Percentiles rank a stretch among this genome's conserved stretches.
These are phyloP conservation scores for Dinocampus coccinellae DNA, from an alignment of 2,888 invertebrate species.

Conservation along the genomic window DNA sequence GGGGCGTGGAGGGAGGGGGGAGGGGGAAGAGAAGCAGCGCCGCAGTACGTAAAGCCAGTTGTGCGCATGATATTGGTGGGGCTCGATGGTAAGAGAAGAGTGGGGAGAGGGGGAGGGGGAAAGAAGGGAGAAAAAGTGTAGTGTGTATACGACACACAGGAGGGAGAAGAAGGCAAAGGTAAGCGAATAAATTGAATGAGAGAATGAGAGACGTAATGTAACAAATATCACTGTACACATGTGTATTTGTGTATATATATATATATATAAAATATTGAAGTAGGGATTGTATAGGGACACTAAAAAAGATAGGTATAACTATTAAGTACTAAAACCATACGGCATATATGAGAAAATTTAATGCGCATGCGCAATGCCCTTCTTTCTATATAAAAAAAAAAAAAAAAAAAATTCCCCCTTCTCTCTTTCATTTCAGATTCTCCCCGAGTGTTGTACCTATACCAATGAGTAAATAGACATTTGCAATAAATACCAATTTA, in stretches of 20 bases:
- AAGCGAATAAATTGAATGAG: not conserved
- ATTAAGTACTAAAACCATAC: not conserved
- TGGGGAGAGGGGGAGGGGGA: slow-evolving; percentile 53
- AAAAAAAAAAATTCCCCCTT: too few relatives aligned
- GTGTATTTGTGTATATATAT: not conserved
- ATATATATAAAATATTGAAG: not conserved
- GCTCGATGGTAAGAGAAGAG: too few relatives aligned
- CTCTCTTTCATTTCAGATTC: not conserved
- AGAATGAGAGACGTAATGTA: not conserved
- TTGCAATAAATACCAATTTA: too few relatives aligned
- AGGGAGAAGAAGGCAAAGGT: not conserved
- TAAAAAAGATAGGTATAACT: not conserved
- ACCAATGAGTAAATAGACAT: not conserved
- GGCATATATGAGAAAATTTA: slow-evolving; percentile 9
- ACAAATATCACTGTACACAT: not conserved
- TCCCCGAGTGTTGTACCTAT: slow-evolving; percentile 1
- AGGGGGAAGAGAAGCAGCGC: slow-evolving; percentile 30
- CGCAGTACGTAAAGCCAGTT: slow-evolving; percentile 46
- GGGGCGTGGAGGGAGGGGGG: slow-evolving; percentile 19
- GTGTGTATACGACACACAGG: not conserved
- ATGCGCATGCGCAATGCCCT: slow-evolving; percentile 33
- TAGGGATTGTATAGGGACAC: not conserved
- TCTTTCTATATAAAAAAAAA: slow-evolving; percentile 31
- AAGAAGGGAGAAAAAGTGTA: slow-evolving; percentile 56
- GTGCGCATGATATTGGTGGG: slow-evolving; percentile 43